These are phyloP conservation scores for Acanthis flammea DNA, from an alignment of 2,797 vertebrate genomes.

Conservation along the genomic window DNA sequence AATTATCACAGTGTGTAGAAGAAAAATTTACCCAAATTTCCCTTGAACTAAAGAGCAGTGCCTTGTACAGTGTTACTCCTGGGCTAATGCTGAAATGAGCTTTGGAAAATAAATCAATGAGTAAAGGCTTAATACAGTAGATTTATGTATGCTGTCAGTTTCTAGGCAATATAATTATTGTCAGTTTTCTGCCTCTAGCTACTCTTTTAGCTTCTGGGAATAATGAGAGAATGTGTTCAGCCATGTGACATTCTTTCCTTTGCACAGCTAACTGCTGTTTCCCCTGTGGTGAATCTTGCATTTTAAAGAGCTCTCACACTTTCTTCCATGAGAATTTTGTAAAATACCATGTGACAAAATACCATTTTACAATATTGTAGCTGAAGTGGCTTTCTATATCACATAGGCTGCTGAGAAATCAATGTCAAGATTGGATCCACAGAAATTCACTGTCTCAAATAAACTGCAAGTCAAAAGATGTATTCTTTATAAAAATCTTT, in stretches of 20 bases:
- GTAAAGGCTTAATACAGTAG: constrained; percentile 29
- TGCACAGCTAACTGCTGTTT: background rate
- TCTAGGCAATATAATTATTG: constrained; percentile 64
- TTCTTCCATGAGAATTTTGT: background rate
- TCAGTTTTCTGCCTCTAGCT: constrained; percentile 65
- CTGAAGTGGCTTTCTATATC: background rate
- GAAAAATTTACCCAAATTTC: constrained; percentile 20
- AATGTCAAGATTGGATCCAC: background rate
- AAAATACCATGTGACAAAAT: background rate
- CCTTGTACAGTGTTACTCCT: constrained; percentile 3
- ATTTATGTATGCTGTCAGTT: constrained; percentile 58
- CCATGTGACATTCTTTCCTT: constrained; percentile 32
- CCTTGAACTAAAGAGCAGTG: background rate
- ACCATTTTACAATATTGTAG: background rate
- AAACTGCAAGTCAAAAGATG: background rate
- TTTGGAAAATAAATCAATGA: constrained; percentile 51
- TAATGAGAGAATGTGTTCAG: constrained; percentile 40
- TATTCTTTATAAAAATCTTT: background rate
- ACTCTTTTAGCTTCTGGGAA: constrained; percentile 66
- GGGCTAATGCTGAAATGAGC: constrained; percentile 42
- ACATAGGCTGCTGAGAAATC: background rate
- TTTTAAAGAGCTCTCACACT: constrained; percentile 23
- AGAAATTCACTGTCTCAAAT: background rate
- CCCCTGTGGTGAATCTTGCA: constrained; percentile 25
- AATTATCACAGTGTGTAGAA: constrained; percentile 17